A percentile compares a stretch with the other conserved stretches of the same genome.
Conservation (phyloP, 2,113 vertebrate genomes). For the Siniperca chuatsi region DNA sequence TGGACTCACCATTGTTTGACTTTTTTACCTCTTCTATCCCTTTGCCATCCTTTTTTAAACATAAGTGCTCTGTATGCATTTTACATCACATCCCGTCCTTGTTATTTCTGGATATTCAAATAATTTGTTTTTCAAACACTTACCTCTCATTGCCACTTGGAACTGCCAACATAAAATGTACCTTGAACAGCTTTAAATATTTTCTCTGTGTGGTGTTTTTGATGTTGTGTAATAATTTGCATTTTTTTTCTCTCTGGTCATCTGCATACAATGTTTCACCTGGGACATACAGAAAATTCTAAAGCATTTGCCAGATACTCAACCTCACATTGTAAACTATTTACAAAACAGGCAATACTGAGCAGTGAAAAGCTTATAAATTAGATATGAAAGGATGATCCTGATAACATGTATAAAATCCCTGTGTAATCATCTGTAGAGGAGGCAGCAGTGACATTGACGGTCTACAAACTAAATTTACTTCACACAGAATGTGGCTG, state of each 20-base stretch:
- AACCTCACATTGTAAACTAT: constrained; percentile 9
- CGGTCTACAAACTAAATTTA: constrained; percentile 38
- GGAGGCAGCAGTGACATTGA: constrained; percentile 51
- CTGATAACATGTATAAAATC: constrained; percentile 39
- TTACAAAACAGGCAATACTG: constrained; percentile 27
- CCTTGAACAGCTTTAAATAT: constrained; percentile 37
- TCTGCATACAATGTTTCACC: constrained; percentile 47
- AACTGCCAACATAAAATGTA: constrained; percentile 17
- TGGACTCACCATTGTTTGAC: background rate
- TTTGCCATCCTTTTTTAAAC: background rate
- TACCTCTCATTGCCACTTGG: background rate
- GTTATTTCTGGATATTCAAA: constrained; percentile 32
- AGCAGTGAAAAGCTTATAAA: constrained; percentile 40
- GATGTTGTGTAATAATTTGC: constrained; percentile 37
- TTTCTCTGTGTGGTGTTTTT: constrained; percentile 12
- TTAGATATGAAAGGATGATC: constrained; percentile 53
- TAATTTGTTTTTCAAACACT: background rate
- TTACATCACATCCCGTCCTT: constrained; percentile 12
- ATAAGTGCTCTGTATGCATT: background rate
- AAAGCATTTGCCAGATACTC: background rate
- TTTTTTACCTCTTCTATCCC: background rate
- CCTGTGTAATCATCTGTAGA: constrained; percentile 43
- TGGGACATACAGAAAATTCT: constrained; percentile 3
- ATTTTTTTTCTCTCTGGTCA: constrained; percentile 9
- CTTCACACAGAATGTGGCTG: constrained; percentile 27